Evolutionary conservation across 2,113 vertebrate species (phyloP).

Genomic region (Columba janthina): DNA sequence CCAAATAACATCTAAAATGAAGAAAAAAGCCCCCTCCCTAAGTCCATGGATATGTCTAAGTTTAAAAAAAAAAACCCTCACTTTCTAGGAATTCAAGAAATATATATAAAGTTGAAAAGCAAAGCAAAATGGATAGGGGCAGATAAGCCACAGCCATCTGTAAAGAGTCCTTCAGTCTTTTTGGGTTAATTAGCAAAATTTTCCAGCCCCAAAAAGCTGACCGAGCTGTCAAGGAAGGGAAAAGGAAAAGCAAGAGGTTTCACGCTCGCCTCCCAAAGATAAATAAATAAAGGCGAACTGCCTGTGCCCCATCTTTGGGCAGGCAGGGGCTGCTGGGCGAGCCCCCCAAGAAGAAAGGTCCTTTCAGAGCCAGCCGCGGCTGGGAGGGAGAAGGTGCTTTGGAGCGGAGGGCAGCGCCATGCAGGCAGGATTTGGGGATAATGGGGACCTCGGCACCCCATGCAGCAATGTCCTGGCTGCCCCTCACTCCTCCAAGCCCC

Average conservation of each 20-base stretch:
- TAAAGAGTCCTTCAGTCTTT: constrained; percentile 14
- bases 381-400: neutral
- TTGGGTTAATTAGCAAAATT: constrained; percentile 52
- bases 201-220: constrained; percentile 38
- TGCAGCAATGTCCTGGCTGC: accelerated
- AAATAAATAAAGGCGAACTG: constrained; percentile 3
- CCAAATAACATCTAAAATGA: constrained; percentile 55
- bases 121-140: constrained; percentile 11
- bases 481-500: neutral
- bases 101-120: neutral
- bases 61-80: neutral
- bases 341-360: neutral
- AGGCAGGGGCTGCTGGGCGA: neutral
- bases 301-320: neutral
- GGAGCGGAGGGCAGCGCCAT: constrained; percentile 5
- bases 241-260: constrained; percentile 36
- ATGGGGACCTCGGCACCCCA: neutral
- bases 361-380: neutral
- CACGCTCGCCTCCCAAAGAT: neutral
- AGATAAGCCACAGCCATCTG: constrained; percentile 37
- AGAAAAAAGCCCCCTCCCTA: neutral
- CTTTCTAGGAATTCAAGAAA: constrained; percentile 23
- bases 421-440: neutral
- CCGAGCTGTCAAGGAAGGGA: constrained; percentile 12
- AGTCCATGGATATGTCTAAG: neutral